These are phyloP conservation scores for Sthenelais limicola DNA, from an alignment of 2,888 invertebrate species.

Conservation along the genomic window DNA sequence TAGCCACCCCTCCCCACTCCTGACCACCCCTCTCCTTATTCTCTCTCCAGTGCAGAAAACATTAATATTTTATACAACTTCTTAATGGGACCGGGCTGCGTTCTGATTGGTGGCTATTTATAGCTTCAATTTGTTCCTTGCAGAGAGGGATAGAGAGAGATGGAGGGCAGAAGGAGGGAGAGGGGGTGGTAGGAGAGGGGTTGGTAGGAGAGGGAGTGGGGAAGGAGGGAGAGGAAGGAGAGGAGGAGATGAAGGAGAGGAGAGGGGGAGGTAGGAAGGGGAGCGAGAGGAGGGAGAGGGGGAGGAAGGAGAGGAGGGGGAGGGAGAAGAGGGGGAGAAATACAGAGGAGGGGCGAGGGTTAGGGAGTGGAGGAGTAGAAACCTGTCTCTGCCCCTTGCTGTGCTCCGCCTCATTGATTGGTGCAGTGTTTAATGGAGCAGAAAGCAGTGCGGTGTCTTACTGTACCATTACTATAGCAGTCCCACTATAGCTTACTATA, in stretches of 20 bases:
- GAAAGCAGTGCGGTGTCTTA: too few species aligned
- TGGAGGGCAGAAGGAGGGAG: background rate
- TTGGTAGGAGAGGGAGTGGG: background rate
- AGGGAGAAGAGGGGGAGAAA: background rate
- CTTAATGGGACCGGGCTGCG: too few species aligned
- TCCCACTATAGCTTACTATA: too few species aligned
- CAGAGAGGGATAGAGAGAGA: background rate
- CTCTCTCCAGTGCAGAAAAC: too few species aligned
- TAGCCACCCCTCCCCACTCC: too few species aligned
- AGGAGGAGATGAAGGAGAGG: background rate
- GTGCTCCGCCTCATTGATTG: too few species aligned
- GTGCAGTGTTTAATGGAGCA: too few species aligned
- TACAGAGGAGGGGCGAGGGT: background rate
- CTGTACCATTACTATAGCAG: too few species aligned
- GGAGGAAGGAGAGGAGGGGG: conserved; percentile 3
- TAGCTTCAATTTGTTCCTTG: too few species aligned
- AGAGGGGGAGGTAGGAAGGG: background rate
- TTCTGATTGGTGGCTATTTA: too few species aligned
- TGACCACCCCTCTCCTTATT: too few species aligned
- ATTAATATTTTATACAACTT: too few species aligned
- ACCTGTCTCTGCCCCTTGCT: background rate
- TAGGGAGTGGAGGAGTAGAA: conserved; percentile 3
- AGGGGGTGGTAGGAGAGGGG: background rate
- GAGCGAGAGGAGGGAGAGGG: conserved; percentile 4
- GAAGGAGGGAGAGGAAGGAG: background rate